phyloP scores from a whole-genome alignment of 1,140 invertebrate genomes.

The Drosophila bifasciata region DNA sequence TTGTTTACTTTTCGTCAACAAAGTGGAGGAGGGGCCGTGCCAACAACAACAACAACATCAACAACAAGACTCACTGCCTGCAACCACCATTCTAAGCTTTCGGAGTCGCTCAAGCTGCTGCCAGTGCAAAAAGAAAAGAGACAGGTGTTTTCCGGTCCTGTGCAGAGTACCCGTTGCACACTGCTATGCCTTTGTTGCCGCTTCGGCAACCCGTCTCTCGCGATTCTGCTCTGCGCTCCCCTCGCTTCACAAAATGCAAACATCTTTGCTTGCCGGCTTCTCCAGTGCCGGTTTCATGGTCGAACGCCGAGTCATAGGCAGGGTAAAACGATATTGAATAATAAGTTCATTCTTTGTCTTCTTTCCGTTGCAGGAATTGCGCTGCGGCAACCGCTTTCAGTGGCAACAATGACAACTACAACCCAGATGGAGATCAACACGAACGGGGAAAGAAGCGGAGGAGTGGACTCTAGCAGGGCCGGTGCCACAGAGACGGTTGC shows the following conservation, averaged over 20 bases:
- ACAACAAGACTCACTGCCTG: too few relatives aligned
- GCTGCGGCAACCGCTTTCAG: slow-evolving; percentile 16
- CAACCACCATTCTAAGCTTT: slow-evolving; percentile 15
- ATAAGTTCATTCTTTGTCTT: slow-evolving; percentile 32
- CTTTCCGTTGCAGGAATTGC: slow-evolving; percentile 29
- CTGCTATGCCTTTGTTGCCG: slow-evolving; percentile 26
- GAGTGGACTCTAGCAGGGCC: slow-evolving; percentile 10
- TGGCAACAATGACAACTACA: slow-evolving; percentile 65
- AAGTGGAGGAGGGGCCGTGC: slow-evolving; percentile 49
- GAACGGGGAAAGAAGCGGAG: slow-evolving; percentile 28
- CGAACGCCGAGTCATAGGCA: slow-evolving; percentile 45
- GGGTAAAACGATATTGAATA: slow-evolving; percentile 42
- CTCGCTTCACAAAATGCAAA: slow-evolving; percentile 30
- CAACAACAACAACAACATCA: slow-evolving; percentile 29
- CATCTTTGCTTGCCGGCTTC: slow-evolving; percentile 15
- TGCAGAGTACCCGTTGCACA: slow-evolving; percentile 20
- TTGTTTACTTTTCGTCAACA: slow-evolving; percentile 79
- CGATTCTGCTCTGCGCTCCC: slow-evolving; percentile 10
- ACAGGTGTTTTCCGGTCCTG: slow-evolving; percentile 67
- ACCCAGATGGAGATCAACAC: slow-evolving; percentile 61
- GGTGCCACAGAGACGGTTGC: slow-evolving; percentile 11
- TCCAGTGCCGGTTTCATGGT: slow-evolving; percentile 56
- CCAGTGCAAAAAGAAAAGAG: slow-evolving; percentile 39
- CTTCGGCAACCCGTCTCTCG: slow-evolving; percentile 16
- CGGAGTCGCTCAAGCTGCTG: slow-evolving; percentile 4